Base-by-base conservation (phyloP, 2,113 vertebrate species). In the Alethe diademata region DNA sequence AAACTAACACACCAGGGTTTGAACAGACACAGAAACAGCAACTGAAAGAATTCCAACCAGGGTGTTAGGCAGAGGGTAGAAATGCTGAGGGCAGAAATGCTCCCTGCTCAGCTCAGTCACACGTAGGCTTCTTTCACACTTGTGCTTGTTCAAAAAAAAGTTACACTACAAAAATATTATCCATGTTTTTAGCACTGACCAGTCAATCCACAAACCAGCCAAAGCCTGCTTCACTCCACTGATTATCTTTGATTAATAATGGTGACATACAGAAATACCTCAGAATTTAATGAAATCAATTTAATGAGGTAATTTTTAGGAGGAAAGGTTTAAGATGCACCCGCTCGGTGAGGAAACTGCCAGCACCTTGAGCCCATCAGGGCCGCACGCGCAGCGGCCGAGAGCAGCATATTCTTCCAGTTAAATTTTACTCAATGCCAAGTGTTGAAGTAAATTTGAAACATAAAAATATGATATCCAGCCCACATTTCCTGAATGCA, bases 401-500 rank as follows among this genome's bases (percentile, higher is more conserved):
- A 57, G 58, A 42, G 58, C 78, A 31, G 38, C 81, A 70, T 80
- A 53, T 57, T 94, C 93, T 92, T 96, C 86, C 82, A 81, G 64
- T 94, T 84, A 93, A 81, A 65, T 81, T 86, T 61, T 22, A 56
- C 91, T 91, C 92, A 16, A 47, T 42, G 79, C 91, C 95, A 95
- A 95, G 82, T 22, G 67, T 57, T 58, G 72, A 80, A 95, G 90
- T 84, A 65, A 93, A 95, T 96, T 61, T 69, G 85, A 96, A 95
- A 88, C 92, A 75, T 84, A 88, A 96, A 97, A 94, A 96, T 74
- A 95, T 26, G 64, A 95, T 92, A 90, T 80, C 82, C 88, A 96
- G 72, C 82, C 94, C 82, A 80, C 92, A 93, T 95, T 95, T 96
- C 90, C 96, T 94, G 88, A 96, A 97, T 94, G 95, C 90, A 96